These are phyloP conservation scores for Ornithoptera alexandrae DNA, from an alignment of 2,888 invertebrate genomes.

Conservation along the genomic window DNA sequence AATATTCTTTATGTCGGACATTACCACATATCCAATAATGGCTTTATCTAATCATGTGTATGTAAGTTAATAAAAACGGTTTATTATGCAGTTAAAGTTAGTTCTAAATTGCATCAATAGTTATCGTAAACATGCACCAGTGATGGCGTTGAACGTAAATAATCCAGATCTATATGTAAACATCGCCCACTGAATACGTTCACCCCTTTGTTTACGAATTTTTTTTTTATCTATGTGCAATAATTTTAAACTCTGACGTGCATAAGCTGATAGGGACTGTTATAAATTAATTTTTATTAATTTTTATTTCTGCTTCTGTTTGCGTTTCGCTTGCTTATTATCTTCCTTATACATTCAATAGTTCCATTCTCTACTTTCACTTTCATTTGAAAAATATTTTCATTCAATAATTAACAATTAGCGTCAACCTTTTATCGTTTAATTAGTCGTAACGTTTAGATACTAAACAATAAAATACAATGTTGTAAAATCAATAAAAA, in stretches of 20 bases:
- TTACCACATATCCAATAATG: constrained; percentile 14
- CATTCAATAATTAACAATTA: constrained; percentile 50
- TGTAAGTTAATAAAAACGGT: constrained; percentile 8
- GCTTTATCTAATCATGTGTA: constrained; percentile 10
- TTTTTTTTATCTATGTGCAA: constrained; percentile 44
- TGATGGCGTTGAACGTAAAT: constrained; percentile 36
- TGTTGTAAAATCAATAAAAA: constrained; percentile 37
- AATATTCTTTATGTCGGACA: not conserved
- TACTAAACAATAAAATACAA: constrained; percentile 50
- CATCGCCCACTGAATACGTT: constrained; percentile 37
- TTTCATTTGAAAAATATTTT: constrained; percentile 39
- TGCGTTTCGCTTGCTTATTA: constrained; percentile 47
- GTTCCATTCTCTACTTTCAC: constrained; percentile 40
- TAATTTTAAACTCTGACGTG: constrained; percentile 47
- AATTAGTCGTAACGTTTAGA: constrained; percentile 45
- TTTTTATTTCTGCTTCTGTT: constrained; percentile 58
- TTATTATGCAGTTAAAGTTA: constrained; percentile 5
- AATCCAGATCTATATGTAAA: constrained; percentile 37
- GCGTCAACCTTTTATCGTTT: constrained; percentile 39
- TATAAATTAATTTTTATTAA: constrained; percentile 63
- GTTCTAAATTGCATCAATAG: constrained; percentile 21
- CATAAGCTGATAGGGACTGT: constrained; percentile 42
- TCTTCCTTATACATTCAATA: constrained; percentile 47
- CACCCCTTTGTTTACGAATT: constrained; percentile 53
- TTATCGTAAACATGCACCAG: constrained; percentile 19